phyloP scores from a whole-genome alignment of 2,113 vertebrate genomes.

The Myxocyprinus asiaticus region DNA sequence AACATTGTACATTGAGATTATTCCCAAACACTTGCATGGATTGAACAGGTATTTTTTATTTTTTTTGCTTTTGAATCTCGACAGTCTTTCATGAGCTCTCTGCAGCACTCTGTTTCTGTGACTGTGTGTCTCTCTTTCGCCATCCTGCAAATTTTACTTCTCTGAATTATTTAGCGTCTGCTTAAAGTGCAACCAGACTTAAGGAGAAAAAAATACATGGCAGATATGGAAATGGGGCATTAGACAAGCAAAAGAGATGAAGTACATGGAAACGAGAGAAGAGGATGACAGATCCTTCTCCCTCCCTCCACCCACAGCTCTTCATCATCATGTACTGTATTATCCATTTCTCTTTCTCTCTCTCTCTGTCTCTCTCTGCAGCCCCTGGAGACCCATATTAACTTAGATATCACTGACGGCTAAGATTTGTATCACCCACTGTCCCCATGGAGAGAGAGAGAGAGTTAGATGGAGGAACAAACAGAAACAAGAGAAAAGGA shows the following conservation, averaged over 20 bases:
- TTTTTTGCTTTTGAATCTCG: not conserved
- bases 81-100: not conserved
- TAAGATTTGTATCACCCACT: not conserved
- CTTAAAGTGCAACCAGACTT: slow-evolving; percentile 29
- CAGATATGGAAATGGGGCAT: slow-evolving; percentile 22
- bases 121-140: not conserved
- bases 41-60: not conserved
- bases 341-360: not conserved
- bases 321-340: slow-evolving; percentile 24
- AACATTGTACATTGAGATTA: not conserved
- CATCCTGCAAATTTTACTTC: not conserved
- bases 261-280: not conserved
- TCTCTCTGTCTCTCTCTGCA: slow-evolving; percentile 22
- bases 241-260: not conserved
- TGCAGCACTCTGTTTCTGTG: not conserved
- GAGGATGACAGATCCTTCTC: not conserved
- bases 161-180: slow-evolving; percentile 21
- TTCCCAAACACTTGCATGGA: not conserved
- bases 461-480: not conserved
- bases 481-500: not conserved
- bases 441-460: not conserved
- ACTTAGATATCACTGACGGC: slow-evolving; percentile 13
- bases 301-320: slow-evolving; percentile 13
- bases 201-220: not conserved
- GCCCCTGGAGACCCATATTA: slow-evolving; percentile 19